Percentiles rank a stretch among this genome's conserved stretches.
These are phyloP conservation scores for Chydorus sphaericus DNA, from an alignment of 2,888 invertebrate species.

Conservation along the genomic window DNA sequence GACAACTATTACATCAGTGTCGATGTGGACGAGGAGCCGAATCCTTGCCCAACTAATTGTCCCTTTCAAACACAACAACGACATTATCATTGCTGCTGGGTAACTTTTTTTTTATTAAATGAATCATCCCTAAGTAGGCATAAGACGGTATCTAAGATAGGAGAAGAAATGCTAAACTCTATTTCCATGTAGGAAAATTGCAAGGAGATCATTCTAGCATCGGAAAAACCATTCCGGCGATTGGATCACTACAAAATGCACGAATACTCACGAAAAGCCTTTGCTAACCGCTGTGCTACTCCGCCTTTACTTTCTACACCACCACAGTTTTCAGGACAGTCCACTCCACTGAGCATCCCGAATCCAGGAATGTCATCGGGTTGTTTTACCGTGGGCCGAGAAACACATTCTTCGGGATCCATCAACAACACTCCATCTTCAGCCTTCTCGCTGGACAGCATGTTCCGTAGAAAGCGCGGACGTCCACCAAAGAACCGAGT, in stretches of 20 bases:
- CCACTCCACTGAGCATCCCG: not conserved
- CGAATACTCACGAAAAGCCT: conserved; percentile 40
- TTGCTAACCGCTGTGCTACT: too few species aligned
- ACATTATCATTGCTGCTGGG: conserved; percentile 83
- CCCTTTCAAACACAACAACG: conserved; percentile 57
- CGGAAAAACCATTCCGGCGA: conserved; percentile 62
- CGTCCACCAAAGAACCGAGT: conserved; percentile 93
- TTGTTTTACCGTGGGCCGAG: not conserved
- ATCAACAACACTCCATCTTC: not conserved
- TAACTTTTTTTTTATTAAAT: too few species aligned
- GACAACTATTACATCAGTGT: conserved; percentile 54
- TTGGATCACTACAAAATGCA: conserved; percentile 78
- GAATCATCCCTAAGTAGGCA: too few species aligned
- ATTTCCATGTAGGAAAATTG: conserved; percentile 48
- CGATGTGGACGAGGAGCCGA: conserved; percentile 39
- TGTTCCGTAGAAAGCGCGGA: conserved; percentile 83
- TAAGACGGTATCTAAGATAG: too few species aligned
- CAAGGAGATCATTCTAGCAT: conserved; percentile 56
- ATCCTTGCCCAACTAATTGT: conserved; percentile 45
- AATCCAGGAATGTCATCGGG: not conserved
- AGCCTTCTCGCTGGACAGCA: conserved; percentile 63
- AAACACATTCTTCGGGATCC: too few species aligned
- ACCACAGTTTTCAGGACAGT: too few species aligned
- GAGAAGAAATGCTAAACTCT: too few species aligned
- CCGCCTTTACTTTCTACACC: not conserved